phyloP scores from a whole-genome alignment of 2,888 invertebrate species.

The Iselma pallidipennis region DNA sequence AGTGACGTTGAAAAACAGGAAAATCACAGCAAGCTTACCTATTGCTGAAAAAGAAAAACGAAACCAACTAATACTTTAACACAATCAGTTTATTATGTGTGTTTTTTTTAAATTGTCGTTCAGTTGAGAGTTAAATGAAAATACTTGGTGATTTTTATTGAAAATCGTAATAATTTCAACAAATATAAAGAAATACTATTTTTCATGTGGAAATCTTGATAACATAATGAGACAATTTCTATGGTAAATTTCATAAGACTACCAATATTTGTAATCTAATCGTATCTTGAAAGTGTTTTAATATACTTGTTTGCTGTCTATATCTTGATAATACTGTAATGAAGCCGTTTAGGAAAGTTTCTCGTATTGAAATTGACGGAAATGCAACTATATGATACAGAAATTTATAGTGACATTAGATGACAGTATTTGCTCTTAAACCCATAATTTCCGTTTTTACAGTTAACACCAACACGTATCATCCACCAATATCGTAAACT shows the following conservation, averaged over 20 bases:
- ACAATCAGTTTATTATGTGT: neutral
- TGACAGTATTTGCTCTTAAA: neutral
- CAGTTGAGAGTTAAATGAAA: too few species aligned
- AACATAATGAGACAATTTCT: neutral
- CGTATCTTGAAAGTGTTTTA: neutral
- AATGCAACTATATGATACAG: neutral
- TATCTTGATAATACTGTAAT: neutral
- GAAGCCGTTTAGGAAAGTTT: neutral
- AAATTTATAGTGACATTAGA: neutral
- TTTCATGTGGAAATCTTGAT: neutral
- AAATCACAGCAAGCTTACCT: neutral
- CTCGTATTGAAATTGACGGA: neutral
- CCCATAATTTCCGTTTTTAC: neutral
- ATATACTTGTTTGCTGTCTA: neutral
- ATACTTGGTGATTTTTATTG: too few species aligned
- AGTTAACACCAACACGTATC: neutral
- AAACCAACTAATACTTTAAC: neutral
- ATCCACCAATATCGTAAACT: neutral
- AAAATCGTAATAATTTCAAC: neutral
- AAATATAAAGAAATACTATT: neutral
- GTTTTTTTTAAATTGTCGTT: neutral
- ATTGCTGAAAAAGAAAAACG: neutral
- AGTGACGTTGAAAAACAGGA: constrained; percentile 6
- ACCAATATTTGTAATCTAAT: neutral
- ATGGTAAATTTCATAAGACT: neutral